A percentile compares a stretch with the other conserved stretches of the same genome.
phyloP scores from a whole-genome alignment of 2,797 vertebrate genomes.

The Sebastiscus albofasciatus region DNA sequence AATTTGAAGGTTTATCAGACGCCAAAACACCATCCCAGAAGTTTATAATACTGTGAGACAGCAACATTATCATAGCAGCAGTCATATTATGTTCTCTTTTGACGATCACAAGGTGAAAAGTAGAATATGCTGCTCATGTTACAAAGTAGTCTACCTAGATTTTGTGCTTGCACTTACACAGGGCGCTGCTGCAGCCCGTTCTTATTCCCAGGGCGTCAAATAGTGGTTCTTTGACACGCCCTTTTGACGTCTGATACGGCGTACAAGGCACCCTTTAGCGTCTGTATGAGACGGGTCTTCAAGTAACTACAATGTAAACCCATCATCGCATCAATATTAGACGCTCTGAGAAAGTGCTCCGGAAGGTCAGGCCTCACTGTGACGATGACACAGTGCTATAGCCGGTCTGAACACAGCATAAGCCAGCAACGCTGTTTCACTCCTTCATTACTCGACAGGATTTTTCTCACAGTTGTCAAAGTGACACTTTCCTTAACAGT shows the following conservation, averaged over 20 bases:
- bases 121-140: neutral
- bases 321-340: too few relatives aligned
- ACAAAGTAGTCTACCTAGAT: neutral
- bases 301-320: too few relatives aligned
- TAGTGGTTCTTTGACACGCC: too few relatives aligned
- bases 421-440: conserved; percentile 8
- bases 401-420: neutral
- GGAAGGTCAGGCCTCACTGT: neutral
- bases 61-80: neutral
- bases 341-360: too few relatives aligned
- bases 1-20: neutral
- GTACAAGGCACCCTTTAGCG: too few relatives aligned
- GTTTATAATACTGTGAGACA: neutral
- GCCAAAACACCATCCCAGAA: neutral
- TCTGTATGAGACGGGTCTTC: too few relatives aligned
- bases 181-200: too few relatives aligned
- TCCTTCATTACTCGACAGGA: neutral
- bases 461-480: conserved; percentile 36
- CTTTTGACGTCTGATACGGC: too few relatives aligned
- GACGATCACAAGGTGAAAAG: neutral
- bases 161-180: neutral
- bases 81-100: neutral
- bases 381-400: neutral
- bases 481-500: conserved; percentile 37
- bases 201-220: too few relatives aligned